Evolutionary conservation across 2,113 vertebrate genomes (phyloP), one percentile per base, ranked within the genome.

Genomic region (Phylloscopus trochilus): DNA sequence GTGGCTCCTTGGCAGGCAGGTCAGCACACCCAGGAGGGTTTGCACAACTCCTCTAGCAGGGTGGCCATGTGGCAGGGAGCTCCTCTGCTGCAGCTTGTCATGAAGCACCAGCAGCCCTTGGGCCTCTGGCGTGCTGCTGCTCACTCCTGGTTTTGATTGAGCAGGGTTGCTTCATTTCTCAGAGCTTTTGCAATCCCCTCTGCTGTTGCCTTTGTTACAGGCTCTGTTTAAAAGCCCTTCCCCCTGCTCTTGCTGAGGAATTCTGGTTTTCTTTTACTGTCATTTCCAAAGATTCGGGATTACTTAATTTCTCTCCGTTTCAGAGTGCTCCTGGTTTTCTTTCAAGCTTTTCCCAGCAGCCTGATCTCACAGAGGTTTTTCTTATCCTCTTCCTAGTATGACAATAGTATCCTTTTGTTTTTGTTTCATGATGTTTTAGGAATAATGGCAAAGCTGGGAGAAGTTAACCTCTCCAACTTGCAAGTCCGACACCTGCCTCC

Each of bases 141-240:
- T 83, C 51, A 27, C 64, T 95, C 60, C 79, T 92, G 85, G 28
- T 96, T 85, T 53, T 62, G 27, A 27, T 28, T 63, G 72, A 92
- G 79, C 56, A 14, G 72, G 15, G 47, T 89, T 93, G 92, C 79
- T 87, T 78, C 80, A 90, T 92, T 92, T 44, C 39, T 59, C 64
- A 37, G 16, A 46, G 90, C 69, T 96, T 94, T 93, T 94, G 83
- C 90, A 96, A 96, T 87, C 73, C 76, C 39, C 49, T 89, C 64
- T 64, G 49, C 76, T 68, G 56, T 19, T 94, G 76, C 68, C 76
- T 88, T 95, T 94, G 56, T 90, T 78, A 27, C 2, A 69, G 56
- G 46, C 82, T 60, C 58, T 69, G 19, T 75, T 92, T 75, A 56
- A 90, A 91, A 6, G 68, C 60, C 83, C 51, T 73, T 89, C 88